Evolutionary conservation across 2,113 vertebrate genomes (phyloP), one percentile per base, ranked within the genome.

Genomic region (Porphyrio hochstetteri): DNA sequence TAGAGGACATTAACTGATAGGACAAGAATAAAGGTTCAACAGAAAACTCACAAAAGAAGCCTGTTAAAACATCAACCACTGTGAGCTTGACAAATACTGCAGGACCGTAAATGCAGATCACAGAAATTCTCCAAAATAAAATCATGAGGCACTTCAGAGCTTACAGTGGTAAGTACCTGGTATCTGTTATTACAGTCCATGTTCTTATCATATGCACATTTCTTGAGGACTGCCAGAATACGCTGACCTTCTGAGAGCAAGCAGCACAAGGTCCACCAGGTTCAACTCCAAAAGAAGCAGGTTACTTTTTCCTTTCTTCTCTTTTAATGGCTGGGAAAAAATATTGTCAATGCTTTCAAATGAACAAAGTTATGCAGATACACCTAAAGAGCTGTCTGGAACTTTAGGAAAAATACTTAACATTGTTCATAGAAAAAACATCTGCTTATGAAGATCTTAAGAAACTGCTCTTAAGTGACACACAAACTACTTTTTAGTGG

Each of bases 11-110:
- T 64, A 85, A 79, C 57, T 72, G 85, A 91, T 36, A 75, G 46
- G 60, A 83, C 31, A 80, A 80, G 72, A 82, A 92, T 27, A 53
- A 85, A 97, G 35, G 75, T 80, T 77, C 38, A 84, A 31, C 19
- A 79, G 61, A 52, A 56, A 46, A 44, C 13, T 92, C 86, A 79
- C 4, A 4, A 61, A 95, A 87, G 3, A 48, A 92, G 40, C 23
- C 61, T 77, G 29, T 70, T 75, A 91, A 93, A 91, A 75, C 21
- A 78, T n/a, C 28, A 86, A 4, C 16, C 33, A 25, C 29, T 72
- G 27, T 36, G 25, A 81, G 10, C 12, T 46, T 13, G 35, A 63
- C 27, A 10, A 48, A 42, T 46, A 64, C 23, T 28, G 11, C 36
- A 84, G 50, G 24, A 56, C 16, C 75, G 14, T 18, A 92, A 93